Evolutionary conservation across 2,113 vertebrate species (phyloP).

Genomic region (Nerophis lumbriciformis): DNA sequence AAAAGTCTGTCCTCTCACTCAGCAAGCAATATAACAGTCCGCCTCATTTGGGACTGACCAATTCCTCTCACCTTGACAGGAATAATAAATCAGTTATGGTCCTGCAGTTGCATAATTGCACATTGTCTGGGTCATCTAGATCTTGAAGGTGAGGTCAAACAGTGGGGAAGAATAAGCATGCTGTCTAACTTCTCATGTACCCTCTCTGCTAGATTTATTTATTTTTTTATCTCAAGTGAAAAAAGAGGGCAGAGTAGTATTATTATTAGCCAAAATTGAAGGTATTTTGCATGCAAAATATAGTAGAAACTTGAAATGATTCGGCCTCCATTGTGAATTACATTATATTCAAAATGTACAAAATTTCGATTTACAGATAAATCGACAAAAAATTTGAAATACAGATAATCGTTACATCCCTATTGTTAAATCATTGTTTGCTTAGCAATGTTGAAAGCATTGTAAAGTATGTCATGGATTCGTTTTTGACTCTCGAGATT

Average conservation of each 20-base stretch:
- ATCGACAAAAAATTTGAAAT: no score
- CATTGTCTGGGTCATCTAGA: constrained; percentile 6
- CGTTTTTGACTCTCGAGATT: constrained; percentile 7
- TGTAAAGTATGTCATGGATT: constrained; percentile 12
- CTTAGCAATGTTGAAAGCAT: not conserved
- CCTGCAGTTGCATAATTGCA: constrained; percentile 3
- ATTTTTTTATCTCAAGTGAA: not conserved
- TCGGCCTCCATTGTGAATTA: no score
- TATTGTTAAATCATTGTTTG: not conserved
- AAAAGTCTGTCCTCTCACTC: not conserved
- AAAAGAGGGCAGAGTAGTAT: no score
- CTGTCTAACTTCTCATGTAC: not conserved
- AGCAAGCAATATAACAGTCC: constrained; percentile 1
- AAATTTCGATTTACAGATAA: no score
- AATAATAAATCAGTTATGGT: constrained; percentile 9
- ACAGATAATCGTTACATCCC: no score
- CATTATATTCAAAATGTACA: no score
- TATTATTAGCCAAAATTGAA: no score
- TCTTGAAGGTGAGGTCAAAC: constrained; percentile 6
- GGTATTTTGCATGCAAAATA: no score
- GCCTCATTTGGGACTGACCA: constrained; percentile 3
- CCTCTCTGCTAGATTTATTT: not conserved
- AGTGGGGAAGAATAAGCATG: not conserved
- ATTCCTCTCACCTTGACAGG: constrained; percentile 3
- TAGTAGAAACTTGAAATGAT: no score